Evolutionary conservation across 2,888 invertebrate genomes (phyloP), one percentile per base, ranked within the genome.

Genomic region (Drosophila sordidula): DNA sequence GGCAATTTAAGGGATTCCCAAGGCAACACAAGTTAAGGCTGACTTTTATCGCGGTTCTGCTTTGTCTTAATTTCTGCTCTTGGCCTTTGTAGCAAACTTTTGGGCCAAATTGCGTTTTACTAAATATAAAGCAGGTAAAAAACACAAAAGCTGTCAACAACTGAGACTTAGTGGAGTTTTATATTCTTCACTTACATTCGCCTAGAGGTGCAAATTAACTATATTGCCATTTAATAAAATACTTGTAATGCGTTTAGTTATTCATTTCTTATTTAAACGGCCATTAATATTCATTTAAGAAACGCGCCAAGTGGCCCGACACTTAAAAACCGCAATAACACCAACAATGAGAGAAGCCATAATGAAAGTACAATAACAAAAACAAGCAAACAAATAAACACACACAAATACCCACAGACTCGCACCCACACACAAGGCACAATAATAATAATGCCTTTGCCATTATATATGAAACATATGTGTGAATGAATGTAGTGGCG

Each of bases 211-310:
- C 4, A 16, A 65, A 46, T 58, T 16, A 42, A 52, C 45, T 36
- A 26, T 12, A 36, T 39, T 51, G 34, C 12, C 39, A 36, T 46
- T 36, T 36, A 49, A 44, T 52, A 11, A 56, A 61, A 32, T 42
- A 59, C 46, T 54, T 52, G 52, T 44, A 62, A 63, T 49, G 38
- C 56, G 38, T 79, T 79, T 65, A 81, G 76, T 74, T 70, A 64
- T 68, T 73, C 58, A 75, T 64, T 50, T 66, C 66, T 61, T 64
- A 70, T 69, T 64, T 68, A 81, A 87, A 67, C 36, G 57, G 11
- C 62, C 62, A 85, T 87, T 76, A 81, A 87, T 81, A 85, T 73
- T 74, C 51, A 79, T 87, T 82, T 65, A 63, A 69, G 57, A 22
- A 56, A 46, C 42, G 51, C 44, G 34, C 46, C 67, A 59, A 79